Base-by-base conservation (phyloP, 2,113 vertebrate genomes). In the Axis porcinus region DNA sequence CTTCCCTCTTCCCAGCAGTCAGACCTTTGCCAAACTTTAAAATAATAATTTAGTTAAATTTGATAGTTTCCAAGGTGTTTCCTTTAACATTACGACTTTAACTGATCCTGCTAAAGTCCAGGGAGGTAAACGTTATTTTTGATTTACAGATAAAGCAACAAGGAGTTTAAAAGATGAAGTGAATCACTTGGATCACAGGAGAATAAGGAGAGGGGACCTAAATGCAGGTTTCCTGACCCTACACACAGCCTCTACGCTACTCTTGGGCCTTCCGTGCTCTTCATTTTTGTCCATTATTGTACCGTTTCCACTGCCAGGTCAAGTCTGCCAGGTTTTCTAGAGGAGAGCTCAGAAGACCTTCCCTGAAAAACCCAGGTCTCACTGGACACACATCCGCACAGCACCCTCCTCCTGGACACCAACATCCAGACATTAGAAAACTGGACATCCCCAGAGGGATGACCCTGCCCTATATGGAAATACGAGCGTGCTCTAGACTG, bases 1-100 rank as follows among this genome's bases (percentile, higher is more conserved):
- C 4, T 15, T 70, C 33, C 33, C 45, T 76, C 6, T 78, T 58
- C 47, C 74, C 15, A 64, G 52, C n/a, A 93, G 43, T 30, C n/a
- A 64, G 36, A 91, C 1, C 67, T 92, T 91, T 86, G 96, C 89
- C 28, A 76, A 58, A 36, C 30, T 36, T 97, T 91, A 94, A 97
- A 94, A 86, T 85, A 89, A 45, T 86, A 92, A 78, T 91, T 90
- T 33, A 47, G 30, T 95, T 76, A 95, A 91, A 95, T 81, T 2
- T 54, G 76, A 86, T 10, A 45, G 36, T 58, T 95, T 91, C 82
- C 78, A 93, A 67, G 74, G 79, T 45, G 13, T 96, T 97, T 93
- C 45, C 86, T 94, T 94, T 94, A 50, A 95, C 17, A 30, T 76
- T 67, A 86, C n/a, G 58, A 83, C 50, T 95, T 93, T 54, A 96